phyloP scores from a whole-genome alignment of 53 echinoderm and acorn worm genomes.

The Crossaster papposus region DNA sequence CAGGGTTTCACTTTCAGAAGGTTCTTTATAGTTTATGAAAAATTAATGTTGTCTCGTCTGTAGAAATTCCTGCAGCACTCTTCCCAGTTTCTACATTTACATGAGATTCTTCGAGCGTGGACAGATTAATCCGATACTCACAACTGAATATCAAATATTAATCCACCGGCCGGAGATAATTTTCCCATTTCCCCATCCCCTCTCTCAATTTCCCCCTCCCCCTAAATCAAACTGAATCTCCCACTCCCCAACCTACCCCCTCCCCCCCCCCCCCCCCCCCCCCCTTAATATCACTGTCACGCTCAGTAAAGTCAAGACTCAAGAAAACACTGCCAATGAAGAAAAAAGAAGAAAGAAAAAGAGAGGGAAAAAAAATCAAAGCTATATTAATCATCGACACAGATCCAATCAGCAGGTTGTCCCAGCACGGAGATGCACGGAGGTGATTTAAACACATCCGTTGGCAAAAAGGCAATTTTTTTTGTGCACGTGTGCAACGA shows the following conservation, averaged over 20 bases:
- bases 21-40: too few relatives aligned
- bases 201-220: background rate
- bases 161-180: background rate
- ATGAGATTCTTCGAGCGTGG: background rate
- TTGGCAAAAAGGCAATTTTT: background rate
- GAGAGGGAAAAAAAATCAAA: too few relatives aligned
- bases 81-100: background rate
- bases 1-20: too few relatives aligned
- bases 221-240: too few relatives aligned
- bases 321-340: background rate
- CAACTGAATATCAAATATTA: background rate
- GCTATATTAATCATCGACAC: background rate
- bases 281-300: background rate
- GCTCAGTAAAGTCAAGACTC: background rate
- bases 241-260: too few relatives aligned
- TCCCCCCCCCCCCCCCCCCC: background rate
- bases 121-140: background rate
- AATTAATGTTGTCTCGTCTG: too few relatives aligned
- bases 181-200: background rate
- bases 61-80: background rate
- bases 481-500: background rate
- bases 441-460: background rate
- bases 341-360: background rate
- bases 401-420: conserved; percentile 2
- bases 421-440: background rate